These are phyloP conservation scores for Petrocephalus schoutedeni DNA, from an alignment of 2,797 vertebrate genomes.

Conservation along the genomic window DNA sequence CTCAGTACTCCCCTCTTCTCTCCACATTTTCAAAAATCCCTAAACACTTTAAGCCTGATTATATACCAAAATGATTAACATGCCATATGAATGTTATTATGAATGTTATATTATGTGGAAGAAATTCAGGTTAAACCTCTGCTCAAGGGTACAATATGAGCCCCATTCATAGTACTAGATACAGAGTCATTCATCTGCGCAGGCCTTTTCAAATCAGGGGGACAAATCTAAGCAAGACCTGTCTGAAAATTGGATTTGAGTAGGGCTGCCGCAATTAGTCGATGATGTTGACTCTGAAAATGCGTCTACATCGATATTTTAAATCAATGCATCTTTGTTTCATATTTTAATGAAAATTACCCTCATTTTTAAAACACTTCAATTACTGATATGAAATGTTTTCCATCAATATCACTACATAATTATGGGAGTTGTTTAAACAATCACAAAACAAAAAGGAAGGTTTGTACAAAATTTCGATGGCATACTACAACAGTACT, in stretches of 20 bases:
- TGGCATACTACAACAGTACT: too few species aligned
- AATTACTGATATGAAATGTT: too few species aligned
- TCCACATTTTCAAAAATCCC: neutral
- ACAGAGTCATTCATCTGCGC: neutral
- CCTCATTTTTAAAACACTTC: too few species aligned
- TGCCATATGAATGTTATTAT: neutral
- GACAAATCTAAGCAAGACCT: neutral
- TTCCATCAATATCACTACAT: too few species aligned
- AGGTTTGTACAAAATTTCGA: too few species aligned
- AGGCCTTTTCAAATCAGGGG: neutral
- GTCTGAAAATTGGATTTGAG: neutral
- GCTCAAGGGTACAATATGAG: too few species aligned
- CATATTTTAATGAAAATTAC: too few species aligned
- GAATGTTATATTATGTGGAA: neutral
- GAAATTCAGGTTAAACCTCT: neutral
- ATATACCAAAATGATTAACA: neutral
- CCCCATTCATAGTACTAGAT: neutral
- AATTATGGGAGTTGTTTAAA: too few species aligned
- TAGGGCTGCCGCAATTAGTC: neutral
- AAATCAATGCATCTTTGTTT: too few species aligned
- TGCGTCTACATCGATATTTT: too few species aligned
- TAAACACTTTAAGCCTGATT: neutral
- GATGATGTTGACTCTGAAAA: too few species aligned
- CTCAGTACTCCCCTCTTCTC: neutral
- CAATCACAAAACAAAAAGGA: too few species aligned